These are phyloP conservation scores for Aphidius ervi DNA, from an alignment of 1,140 invertebrate species.

Conservation along the genomic window DNA sequence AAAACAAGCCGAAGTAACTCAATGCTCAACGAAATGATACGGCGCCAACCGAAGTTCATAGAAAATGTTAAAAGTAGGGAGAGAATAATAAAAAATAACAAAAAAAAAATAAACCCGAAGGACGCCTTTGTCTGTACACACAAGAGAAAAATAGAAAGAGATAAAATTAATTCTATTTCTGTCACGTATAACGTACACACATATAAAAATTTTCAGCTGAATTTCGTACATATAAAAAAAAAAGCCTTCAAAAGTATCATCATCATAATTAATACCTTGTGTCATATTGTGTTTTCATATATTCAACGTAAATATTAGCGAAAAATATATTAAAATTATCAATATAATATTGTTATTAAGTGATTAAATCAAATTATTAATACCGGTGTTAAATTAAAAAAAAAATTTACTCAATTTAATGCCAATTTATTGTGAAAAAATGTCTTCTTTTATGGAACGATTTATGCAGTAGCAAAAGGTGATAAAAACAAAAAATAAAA, in stretches of 20 bases:
- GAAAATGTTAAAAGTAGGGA: background rate
- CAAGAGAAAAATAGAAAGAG: too few relatives aligned
- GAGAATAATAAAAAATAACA: too few relatives aligned
- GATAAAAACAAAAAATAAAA: constrained; percentile 15
- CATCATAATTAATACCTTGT: background rate
- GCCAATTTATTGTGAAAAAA: constrained; percentile 30
- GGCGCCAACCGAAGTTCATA: too few relatives aligned
- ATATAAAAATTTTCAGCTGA: background rate
- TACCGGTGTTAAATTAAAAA: too few relatives aligned
- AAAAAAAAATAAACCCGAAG: background rate
- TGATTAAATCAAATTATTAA: too few relatives aligned
- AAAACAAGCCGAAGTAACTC: too few relatives aligned
- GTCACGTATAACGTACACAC: background rate
- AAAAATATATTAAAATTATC: too few relatives aligned
- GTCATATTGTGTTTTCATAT: constrained; percentile 1
- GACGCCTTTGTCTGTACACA: constrained; percentile 3
- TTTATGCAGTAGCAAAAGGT: constrained; percentile 43
- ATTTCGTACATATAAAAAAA: background rate
- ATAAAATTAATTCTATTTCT: constrained; percentile 7
- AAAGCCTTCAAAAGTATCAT: constrained; percentile 1
- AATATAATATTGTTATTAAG: too few relatives aligned
- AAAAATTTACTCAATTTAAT: background rate
- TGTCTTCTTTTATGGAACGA: constrained; percentile 49
- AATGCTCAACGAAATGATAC: too few relatives aligned
- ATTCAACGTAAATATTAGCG: too few relatives aligned